Conservation (phyloP, 2,888 invertebrate species). For the Chironomus riparius region DNA sequence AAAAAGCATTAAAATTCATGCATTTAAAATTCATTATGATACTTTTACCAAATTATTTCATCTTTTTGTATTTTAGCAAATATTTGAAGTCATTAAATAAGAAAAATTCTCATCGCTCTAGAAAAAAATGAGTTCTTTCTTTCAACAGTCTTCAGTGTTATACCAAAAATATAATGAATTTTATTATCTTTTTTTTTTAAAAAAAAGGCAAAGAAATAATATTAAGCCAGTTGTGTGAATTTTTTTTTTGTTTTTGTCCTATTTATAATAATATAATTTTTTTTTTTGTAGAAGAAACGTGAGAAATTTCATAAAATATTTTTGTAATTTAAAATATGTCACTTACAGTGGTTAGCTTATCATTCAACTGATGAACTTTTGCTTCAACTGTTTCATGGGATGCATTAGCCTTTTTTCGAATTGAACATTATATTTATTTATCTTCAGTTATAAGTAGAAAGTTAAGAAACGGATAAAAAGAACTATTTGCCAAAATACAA, state of each 20-base stretch:
- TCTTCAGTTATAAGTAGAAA: background rate
- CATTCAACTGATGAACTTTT: conserved; percentile 62
- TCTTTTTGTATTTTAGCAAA: background rate
- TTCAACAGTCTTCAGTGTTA: too few relatives aligned
- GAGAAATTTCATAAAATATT: background rate
- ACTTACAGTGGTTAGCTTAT: conserved; percentile 67
- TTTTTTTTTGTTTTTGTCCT: background rate
- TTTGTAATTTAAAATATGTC: conserved; percentile 25
- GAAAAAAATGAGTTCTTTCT: background rate
- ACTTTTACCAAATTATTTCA: background rate
- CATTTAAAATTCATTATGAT: background rate
- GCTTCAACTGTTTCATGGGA: conserved; percentile 63
- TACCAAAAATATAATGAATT: too few relatives aligned
- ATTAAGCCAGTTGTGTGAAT: background rate
- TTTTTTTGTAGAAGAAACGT: background rate
- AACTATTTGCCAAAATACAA: conserved; percentile 25
- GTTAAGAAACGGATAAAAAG: background rate
- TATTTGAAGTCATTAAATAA: background rate
- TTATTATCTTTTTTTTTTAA: too few relatives aligned
- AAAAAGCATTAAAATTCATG: too few relatives aligned
- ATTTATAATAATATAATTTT: background rate
- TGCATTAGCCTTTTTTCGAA: conserved; percentile 51
- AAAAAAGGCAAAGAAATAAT: background rate
- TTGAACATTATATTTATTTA: background rate
- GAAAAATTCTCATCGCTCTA: background rate